phyloP scores from a whole-genome alignment of 1,140 invertebrate species.

The Helicorthomorpha holstii region DNA sequence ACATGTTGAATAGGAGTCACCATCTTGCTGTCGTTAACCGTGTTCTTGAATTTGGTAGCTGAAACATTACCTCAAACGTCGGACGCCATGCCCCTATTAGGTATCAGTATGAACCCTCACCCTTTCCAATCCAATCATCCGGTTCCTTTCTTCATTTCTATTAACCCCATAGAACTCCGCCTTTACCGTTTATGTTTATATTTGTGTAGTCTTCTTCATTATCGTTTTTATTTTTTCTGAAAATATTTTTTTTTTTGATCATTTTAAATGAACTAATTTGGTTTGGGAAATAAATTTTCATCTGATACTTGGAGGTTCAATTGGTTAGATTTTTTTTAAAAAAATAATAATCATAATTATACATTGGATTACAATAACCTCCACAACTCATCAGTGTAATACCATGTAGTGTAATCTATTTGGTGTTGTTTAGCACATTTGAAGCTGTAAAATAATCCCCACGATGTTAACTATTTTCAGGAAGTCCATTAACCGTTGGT shows the following conservation, averaged over 20 bases:
- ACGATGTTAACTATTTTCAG: no score
- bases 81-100: slow-evolving; percentile 49
- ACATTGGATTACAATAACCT: no score
- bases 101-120: slow-evolving; percentile 15
- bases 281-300: background rate
- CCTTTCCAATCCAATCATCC: background rate
- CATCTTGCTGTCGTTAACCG: slow-evolving; percentile 98
- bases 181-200: background rate
- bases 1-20: slow-evolving; percentile 98
- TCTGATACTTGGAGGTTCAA: slow-evolving; percentile 6
- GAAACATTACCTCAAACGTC: slow-evolving; percentile 70
- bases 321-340: no score
- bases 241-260: no score
- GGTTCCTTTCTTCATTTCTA: background rate
- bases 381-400: no score
- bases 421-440: no score
- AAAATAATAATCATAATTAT: no score
- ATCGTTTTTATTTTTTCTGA: no score
- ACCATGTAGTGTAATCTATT: background rate
- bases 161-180: background rate
- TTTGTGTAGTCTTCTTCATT: no score
- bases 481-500: no score
- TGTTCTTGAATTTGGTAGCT: slow-evolving; percentile 93
- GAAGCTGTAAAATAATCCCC: no score
- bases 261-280: background rate